Evolutionary conservation across 2,797 vertebrate species (phyloP), one percentile per base, ranked within the genome.

Genomic region (Tadarida brasiliensis): DNA sequence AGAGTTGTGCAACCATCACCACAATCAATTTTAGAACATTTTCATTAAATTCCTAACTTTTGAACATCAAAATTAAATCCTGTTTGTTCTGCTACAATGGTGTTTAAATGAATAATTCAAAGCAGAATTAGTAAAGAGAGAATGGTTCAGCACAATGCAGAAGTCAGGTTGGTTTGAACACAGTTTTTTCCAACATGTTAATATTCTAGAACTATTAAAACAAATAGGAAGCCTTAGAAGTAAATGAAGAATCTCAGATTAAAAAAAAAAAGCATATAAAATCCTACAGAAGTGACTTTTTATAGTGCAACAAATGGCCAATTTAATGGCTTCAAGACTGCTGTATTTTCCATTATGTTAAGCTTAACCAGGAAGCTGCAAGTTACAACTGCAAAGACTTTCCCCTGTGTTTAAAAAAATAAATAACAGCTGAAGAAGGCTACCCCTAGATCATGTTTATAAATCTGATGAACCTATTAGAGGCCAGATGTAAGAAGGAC

Each of bases 161-260:
- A 96, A 82, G 26, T 63, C 78, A 93, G 39, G 14, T 5, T 82
- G 5, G 16, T 68, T 68, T 90, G 57, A 95, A 83, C 28, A 70
- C 11, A 70, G 90, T 68, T 71, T 88, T 92, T 51, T 49, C 39
- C 12, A 63, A 30, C 2, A 87, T 74, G 44, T 44, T 88, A 96
- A 61, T 68, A 68, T 24, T 92, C 67, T 95, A 39, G 81, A 91
- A 83, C 20, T 56, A 82, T 57, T 94, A 91, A 85, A 90, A 71
- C 39, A 76, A 65, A 94, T 5, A 94, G 39, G 73, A 96, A 95
- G 17, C 12, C 47, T 33, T 33, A 39, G 10, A 16, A 73, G 33
- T 74, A 88, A 84, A 86, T 82, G 49, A 93, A 90, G 56, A 81
- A 74, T 59, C 33, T 85, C 56, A 89, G 39, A 89, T 90, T 59